These are phyloP conservation scores for Myiotriccus ornatus DNA, from an alignment of 2,797 vertebrate genomes.

Conservation along the genomic window DNA sequence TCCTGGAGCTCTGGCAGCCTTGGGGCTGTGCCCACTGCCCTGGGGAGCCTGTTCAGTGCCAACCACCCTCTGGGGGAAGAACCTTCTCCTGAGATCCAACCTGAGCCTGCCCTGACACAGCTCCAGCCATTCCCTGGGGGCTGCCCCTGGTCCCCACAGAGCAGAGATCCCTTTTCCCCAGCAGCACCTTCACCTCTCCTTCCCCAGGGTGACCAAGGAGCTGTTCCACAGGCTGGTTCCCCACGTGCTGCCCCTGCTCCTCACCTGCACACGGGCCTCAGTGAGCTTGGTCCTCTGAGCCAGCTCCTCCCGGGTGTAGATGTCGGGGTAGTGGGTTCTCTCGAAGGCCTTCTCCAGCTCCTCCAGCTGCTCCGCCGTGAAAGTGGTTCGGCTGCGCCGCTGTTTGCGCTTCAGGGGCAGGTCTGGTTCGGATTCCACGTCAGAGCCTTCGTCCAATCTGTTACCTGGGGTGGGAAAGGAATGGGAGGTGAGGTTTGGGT, in stretches of 20 bases:
- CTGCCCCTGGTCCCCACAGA: background rate
- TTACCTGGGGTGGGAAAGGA: conserved; percentile 76
- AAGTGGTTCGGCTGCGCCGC: conserved; percentile 96
- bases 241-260: background rate
- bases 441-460: conserved; percentile 92
- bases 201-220: background rate
- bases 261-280: conserved; percentile 94
- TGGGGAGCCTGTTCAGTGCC: background rate
- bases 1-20: background rate
- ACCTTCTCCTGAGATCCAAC: background rate
- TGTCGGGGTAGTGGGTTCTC: conserved; percentile 97
- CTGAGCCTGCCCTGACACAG: background rate
- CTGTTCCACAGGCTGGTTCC: background rate
- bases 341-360: conserved; percentile 98
- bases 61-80: background rate
- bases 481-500: background rate
- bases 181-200: background rate
- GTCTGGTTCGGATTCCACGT: conserved; percentile 95
- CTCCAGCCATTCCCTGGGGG: background rate
- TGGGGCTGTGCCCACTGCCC: background rate
- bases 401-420: conserved; percentile 97
- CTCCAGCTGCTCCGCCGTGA: conserved; percentile 97
- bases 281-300: conserved; percentile 98
- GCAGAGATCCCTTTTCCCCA: background rate
- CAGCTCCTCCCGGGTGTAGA: conserved; percentile 97